Evolutionary conservation across 2,113 vertebrate species (phyloP).

Genomic region (Holacanthus passer): DNA sequence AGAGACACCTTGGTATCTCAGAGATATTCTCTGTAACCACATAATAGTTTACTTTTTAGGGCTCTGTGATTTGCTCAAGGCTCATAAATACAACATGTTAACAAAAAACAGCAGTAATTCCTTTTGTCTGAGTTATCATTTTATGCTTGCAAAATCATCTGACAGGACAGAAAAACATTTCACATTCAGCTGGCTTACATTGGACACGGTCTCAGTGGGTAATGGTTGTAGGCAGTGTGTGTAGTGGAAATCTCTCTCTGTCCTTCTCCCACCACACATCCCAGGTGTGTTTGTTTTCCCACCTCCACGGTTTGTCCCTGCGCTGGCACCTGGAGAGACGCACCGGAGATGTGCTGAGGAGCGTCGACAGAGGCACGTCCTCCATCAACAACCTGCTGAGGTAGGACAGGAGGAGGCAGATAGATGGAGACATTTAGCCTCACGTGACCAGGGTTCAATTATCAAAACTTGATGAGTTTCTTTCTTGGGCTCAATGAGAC

Average conservation of each 20-base stretch:
- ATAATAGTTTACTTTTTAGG: no score
- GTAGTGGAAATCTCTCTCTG: background rate
- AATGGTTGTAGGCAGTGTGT: background rate
- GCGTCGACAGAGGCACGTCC: conserved; percentile 91
- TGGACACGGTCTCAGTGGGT: background rate
- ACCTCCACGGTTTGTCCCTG: conserved; percentile 89
- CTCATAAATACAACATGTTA: background rate
- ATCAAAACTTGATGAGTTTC: background rate
- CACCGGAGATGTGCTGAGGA: conserved; percentile 91
- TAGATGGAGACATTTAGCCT: background rate
- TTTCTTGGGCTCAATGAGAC: background rate
- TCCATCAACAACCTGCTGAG: conserved; percentile 92
- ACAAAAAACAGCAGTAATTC: background rate
- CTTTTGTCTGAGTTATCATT: background rate
- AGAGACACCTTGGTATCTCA: background rate
- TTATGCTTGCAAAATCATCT: background rate
- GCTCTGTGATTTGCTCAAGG: background rate
- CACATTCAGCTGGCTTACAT: background rate
- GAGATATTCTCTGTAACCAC: no score
- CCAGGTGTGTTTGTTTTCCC: conserved; percentile 88
- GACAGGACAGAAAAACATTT: background rate
- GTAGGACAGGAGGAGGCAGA: conserved; percentile 66
- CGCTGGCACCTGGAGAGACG: conserved; percentile 92
- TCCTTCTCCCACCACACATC: background rate
- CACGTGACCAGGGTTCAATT: background rate